A percentile compares a stretch with the other conserved stretches of the same genome.
These are phyloP conservation scores for Caenorhabditis wallacei DNA, from an alignment of 2,888 invertebrate species.

Conservation along the genomic window DNA sequence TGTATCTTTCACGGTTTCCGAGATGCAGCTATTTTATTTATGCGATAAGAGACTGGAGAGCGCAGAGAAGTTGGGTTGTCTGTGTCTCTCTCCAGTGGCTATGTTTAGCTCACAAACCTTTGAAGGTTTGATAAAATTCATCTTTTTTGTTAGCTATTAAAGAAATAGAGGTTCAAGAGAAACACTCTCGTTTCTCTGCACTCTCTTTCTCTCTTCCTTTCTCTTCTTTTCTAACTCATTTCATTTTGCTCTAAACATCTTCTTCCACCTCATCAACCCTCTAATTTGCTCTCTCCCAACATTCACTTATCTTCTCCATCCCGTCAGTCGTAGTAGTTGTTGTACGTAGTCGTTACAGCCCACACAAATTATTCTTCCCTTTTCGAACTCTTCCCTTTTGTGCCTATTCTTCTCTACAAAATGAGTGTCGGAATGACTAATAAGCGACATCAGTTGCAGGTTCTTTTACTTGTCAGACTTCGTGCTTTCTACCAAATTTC, in stretches of 20 bases:
- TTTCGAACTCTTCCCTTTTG: conserved; percentile 19
- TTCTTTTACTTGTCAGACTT: neutral
- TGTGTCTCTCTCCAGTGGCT: too few species aligned
- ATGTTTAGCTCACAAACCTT: too few species aligned
- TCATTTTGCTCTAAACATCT: neutral
- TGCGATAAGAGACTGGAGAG: too few species aligned
- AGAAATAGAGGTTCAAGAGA: too few species aligned
- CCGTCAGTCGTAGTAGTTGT: neutral
- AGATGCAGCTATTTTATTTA: too few species aligned
- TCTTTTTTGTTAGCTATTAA: too few species aligned
- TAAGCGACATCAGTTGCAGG: too few species aligned
- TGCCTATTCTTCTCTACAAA: neutral
- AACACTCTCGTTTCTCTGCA: neutral
- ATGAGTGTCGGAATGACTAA: conserved; percentile 23
- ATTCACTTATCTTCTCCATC: conserved; percentile 9
- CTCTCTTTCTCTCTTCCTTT: neutral
- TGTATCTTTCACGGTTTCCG: too few species aligned
- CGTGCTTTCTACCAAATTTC: neutral
- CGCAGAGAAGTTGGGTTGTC: too few species aligned
- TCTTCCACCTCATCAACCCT: conserved; percentile 12
- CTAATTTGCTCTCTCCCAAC: neutral
- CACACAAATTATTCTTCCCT: conserved; percentile 33
- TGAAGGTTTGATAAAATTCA: too few species aligned
- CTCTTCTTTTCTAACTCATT: neutral
- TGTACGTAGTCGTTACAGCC: neutral